Conservation (phyloP, 2,888 invertebrate genomes). For the Eupeodes luniger region DNA sequence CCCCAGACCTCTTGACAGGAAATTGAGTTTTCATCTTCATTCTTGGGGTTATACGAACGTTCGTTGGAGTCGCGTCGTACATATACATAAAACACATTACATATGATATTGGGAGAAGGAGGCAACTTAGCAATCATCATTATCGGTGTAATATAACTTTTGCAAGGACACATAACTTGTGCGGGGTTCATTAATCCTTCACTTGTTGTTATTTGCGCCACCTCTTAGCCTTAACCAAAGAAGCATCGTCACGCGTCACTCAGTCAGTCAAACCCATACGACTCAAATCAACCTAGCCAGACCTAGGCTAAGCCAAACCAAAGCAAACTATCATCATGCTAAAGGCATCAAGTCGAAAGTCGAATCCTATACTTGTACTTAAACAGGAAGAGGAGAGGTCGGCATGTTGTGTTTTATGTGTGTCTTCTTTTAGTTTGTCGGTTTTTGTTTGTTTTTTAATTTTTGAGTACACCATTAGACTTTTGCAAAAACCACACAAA, state of each 20-base stretch:
- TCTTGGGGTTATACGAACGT: neutral
- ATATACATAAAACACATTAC: too few relatives aligned
- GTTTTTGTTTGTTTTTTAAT: neutral
- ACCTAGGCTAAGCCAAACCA: too few relatives aligned
- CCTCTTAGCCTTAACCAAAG: neutral
- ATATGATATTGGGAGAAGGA: neutral
- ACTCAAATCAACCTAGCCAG: too few relatives aligned
- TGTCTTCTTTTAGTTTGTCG: conserved; percentile 22
- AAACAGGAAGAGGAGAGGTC: conserved; percentile 48
- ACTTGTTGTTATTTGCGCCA: conserved; percentile 50
- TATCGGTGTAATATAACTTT: conserved; percentile 42
- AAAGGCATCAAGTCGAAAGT: neutral
- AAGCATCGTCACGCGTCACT: neutral
- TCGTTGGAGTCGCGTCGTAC: too few relatives aligned
- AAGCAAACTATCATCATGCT: too few relatives aligned
- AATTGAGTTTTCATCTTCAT: conserved; percentile 61
- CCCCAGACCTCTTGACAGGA: conserved; percentile 60
- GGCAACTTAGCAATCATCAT: conserved; percentile 36
- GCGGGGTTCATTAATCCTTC: conserved; percentile 68
- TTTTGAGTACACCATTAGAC: conserved; percentile 18
- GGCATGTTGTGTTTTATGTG: neutral
- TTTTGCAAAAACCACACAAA: conserved; percentile 11
- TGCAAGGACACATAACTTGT: conserved; percentile 53
- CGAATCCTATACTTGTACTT: neutral
- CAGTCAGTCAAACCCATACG: neutral